Conservation (phyloP, 2,797 vertebrate species). For the Triplophysa yarkandensis region DNA sequence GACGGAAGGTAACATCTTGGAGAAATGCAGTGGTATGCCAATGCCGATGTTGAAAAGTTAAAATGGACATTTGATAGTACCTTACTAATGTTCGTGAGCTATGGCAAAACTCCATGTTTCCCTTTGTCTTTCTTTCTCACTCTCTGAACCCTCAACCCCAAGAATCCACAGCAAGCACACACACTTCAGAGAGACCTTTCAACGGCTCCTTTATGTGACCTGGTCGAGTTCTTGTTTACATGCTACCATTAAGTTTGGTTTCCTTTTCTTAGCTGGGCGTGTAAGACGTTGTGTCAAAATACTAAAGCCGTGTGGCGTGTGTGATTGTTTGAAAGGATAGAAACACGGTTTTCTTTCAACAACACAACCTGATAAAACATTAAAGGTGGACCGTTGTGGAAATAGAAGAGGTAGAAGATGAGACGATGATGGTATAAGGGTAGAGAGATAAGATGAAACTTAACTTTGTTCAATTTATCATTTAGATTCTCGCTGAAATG, state of each 20-base stretch:
- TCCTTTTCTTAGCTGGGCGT: constrained; percentile 18
- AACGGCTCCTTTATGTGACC: constrained; percentile 14
- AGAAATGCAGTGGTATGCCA: constrained; percentile 62
- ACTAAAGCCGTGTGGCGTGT: constrained; percentile 1
- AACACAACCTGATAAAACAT: neutral
- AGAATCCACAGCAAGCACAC: constrained; percentile 2
- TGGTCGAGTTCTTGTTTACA: constrained; percentile 20
- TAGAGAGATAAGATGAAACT: too few relatives aligned
- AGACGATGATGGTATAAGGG: too few relatives aligned
- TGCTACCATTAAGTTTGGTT: constrained; percentile 31
- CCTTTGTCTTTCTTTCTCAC: constrained; percentile 14
- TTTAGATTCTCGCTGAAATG: too few relatives aligned
- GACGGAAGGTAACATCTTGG: constrained; percentile 51
- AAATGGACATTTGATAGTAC: constrained; percentile 59
- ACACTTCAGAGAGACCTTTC: constrained; percentile 6
- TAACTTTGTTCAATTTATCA: too few relatives aligned
- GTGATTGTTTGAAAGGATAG: neutral
- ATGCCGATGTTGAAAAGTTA: constrained; percentile 52
- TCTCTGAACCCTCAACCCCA: neutral
- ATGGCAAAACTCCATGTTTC: constrained; percentile 34
- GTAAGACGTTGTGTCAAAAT: constrained; percentile 26
- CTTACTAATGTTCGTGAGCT: constrained; percentile 24
- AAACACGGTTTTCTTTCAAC: neutral
- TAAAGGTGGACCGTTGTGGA: neutral
- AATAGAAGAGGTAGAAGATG: neutral